A percentile compares a stretch with the other conserved stretches of the same genome.
Conservation (phyloP, 2,113 vertebrate species). For the Sinosuthora webbiana region DNA sequence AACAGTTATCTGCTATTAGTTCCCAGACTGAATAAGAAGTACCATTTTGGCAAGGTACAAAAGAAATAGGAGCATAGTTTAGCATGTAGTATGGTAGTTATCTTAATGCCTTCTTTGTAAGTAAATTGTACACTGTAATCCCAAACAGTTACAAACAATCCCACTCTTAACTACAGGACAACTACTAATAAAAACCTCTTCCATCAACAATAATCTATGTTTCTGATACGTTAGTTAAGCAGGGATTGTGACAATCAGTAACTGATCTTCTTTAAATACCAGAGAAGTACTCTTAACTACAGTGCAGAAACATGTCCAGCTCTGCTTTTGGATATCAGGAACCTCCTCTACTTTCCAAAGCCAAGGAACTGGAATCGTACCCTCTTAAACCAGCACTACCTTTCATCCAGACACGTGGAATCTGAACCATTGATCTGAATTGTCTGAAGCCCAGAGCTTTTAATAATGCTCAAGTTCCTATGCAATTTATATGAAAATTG, state of each 20-base stretch:
- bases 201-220: not conserved
- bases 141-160: not conserved
- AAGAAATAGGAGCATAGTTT: not conserved
- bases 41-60: not conserved
- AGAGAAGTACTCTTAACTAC: not conserved
- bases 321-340: not conserved
- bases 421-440: not conserved
- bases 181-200: not conserved
- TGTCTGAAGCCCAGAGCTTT: not conserved
- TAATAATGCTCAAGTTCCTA: not conserved
- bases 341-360: not conserved
- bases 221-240: not conserved
- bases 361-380: not conserved
- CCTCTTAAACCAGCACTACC: not conserved
- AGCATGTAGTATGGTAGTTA: not conserved
- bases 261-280: not conserved
- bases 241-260: not conserved
- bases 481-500: not conserved
- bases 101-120: not conserved
- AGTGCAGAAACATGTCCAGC: not conserved
- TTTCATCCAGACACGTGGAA: not conserved
- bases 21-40: not conserved
- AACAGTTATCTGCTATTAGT: not conserved
- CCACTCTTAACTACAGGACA: not conserved
- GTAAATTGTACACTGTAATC: not conserved